phyloP scores from a whole-genome alignment of 23 tunicate genomes.

The Oikopleura vanhoeffeni region DNA sequence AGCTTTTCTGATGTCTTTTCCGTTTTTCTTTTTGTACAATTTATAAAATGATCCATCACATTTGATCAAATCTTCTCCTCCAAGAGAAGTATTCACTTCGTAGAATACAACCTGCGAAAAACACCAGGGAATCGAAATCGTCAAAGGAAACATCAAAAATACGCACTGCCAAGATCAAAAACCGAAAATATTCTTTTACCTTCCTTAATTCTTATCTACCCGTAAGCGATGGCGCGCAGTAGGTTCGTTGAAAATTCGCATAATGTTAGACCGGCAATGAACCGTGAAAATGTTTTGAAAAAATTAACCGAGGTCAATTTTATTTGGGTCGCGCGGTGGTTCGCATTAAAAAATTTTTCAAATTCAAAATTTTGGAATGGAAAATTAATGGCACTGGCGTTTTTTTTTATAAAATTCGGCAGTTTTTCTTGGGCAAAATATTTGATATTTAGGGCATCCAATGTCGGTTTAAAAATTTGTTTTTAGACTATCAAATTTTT shows the following conservation, averaged over 20 bases:
- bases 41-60: slow-evolving; percentile 49
- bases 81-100: slow-evolving; percentile 45
- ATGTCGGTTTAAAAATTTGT: too few species aligned
- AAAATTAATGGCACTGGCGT: too few species aligned
- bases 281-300: too few species aligned
- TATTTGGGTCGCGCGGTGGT: too few species aligned
- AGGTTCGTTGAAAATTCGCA: slow-evolving; percentile 55
- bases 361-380: too few species aligned
- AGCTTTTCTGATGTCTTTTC: slow-evolving; percentile 57
- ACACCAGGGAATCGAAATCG: slow-evolving; percentile 34
- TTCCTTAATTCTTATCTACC: slow-evolving; percentile 36
- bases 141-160: slow-evolving; percentile 68
- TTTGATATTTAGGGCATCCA: too few species aligned
- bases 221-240: slow-evolving; percentile 63
- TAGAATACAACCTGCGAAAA: slow-evolving; percentile 42
- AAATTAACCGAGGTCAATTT: too few species aligned
- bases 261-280: slow-evolving; percentile 34
- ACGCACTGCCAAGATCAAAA: slow-evolving; percentile 82
- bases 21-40: slow-evolving; percentile 79
- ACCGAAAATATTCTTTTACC: slow-evolving; percentile 29
- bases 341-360: too few species aligned
- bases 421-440: too few species aligned
- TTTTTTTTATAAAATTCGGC: too few species aligned
- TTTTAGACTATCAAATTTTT: too few species aligned
- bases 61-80: slow-evolving; percentile 35